Conservation (phyloP, 2,888 invertebrate species). For the Falcaria lacertinaria region DNA sequence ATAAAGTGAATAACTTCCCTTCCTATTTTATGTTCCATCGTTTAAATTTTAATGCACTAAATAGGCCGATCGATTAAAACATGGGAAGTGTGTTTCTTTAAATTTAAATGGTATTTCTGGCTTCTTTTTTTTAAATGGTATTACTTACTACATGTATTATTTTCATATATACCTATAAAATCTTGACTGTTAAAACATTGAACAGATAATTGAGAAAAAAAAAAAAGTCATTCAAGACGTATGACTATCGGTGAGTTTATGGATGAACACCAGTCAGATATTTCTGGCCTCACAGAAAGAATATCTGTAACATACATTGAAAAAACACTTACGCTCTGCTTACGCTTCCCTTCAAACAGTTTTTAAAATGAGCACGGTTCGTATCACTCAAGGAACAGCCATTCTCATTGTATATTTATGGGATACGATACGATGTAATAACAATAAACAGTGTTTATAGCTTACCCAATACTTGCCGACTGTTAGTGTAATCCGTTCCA, state of each 20-base stretch:
- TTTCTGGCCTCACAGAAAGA: background rate
- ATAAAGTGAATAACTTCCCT: background rate
- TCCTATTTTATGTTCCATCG: background rate
- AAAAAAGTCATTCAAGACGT: too few relatives aligned
- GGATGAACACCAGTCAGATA: background rate
- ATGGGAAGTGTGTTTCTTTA: background rate
- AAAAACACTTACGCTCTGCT: background rate
- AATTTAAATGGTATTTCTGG: too few relatives aligned
- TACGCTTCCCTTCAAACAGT: background rate
- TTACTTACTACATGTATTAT: too few relatives aligned
- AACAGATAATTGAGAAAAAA: too few relatives aligned
- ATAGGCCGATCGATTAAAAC: background rate
- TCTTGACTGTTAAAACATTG: too few relatives aligned
- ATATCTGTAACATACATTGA: background rate
- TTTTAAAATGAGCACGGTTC: background rate
- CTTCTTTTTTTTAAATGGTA: too few relatives aligned
- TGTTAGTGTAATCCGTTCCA: background rate
- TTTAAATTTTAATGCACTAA: background rate
- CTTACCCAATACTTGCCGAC: background rate
- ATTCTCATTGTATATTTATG: constrained; percentile 2
- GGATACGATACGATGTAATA: background rate
- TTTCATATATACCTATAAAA: too few relatives aligned
- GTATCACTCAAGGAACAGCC: background rate
- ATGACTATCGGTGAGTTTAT: too few relatives aligned
- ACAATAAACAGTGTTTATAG: background rate